These are phyloP conservation scores for Malurus splendens DNA, from an alignment of 2,797 vertebrate genomes.

Conservation along the genomic window DNA sequence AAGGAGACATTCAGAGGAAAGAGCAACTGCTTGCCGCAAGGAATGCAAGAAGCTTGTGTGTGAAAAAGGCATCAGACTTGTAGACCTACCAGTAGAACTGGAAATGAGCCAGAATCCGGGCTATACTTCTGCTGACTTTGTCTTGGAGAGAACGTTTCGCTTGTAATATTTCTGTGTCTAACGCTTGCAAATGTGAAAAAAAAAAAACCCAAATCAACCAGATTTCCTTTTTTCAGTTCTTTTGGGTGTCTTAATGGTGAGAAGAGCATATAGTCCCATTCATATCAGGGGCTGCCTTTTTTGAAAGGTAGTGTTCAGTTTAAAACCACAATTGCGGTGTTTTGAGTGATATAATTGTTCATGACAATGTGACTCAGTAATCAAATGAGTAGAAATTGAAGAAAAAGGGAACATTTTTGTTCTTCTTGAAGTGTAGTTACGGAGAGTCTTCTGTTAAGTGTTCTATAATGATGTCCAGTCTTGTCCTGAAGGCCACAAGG, in stretches of 20 bases:
- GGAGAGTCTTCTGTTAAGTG: neutral
- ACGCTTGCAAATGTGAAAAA: neutral
- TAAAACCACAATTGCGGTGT: neutral
- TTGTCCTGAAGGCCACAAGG: neutral
- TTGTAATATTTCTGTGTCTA: neutral
- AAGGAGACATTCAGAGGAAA: neutral
- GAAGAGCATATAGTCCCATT: neutral
- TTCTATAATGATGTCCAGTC: neutral
- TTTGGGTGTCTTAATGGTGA: neutral
- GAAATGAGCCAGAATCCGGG: neutral
- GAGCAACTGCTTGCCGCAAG: neutral
- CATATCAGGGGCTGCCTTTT: neutral
- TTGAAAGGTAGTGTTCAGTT: neutral
- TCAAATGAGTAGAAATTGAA: neutral
- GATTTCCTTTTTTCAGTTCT: neutral
- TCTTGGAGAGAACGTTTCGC: neutral
- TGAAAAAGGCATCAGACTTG: neutral
- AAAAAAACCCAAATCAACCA: fast-evolving
- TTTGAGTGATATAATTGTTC: neutral
- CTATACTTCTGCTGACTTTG: neutral
- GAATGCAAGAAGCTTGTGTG: neutral
- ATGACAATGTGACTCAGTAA: neutral
- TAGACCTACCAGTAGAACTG: neutral
- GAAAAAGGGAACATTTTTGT: neutral
- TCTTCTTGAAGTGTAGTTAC: neutral